phyloP scores from a whole-genome alignment of 2,888 invertebrate species.

The Aphodius granarius region DNA sequence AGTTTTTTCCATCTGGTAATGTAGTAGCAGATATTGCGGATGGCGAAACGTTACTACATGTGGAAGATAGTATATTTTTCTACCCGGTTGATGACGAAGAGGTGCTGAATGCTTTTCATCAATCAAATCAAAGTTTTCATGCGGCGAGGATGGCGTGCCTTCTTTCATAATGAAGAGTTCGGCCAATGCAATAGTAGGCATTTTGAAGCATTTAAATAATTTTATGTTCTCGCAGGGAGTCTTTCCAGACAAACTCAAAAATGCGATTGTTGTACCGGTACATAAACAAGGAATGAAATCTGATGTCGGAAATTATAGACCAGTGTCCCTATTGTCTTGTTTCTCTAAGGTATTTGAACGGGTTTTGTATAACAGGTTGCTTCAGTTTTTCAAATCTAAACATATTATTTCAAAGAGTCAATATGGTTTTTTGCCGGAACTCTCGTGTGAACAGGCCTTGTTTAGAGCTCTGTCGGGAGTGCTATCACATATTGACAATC shows the following conservation, averaged over 20 bases:
- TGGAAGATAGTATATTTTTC: not conserved
- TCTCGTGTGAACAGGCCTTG: not conserved
- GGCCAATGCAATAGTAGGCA: not conserved
- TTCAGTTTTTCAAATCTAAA: not conserved
- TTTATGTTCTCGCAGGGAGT: not conserved
- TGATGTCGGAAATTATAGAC: not conserved
- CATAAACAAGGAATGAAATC: not conserved
- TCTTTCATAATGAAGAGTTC: not conserved
- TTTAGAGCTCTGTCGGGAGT: not conserved
- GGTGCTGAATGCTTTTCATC: not conserved
- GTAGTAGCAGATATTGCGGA: not conserved
- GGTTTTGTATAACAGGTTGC: not conserved
- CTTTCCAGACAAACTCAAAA: not conserved
- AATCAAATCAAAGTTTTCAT: not conserved
- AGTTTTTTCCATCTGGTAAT: not conserved
- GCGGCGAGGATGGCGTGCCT: not conserved
- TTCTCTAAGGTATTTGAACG: not conserved
- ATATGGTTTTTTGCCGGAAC: not conserved
- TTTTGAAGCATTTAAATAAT: not conserved
- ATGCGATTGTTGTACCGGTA: not conserved
- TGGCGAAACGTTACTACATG: not conserved
- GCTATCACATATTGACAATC: not conserved
- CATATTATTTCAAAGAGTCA: not conserved
- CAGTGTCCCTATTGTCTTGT: not conserved
- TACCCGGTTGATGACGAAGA: not conserved